phyloP scores from a whole-genome alignment of 1,140 invertebrate genomes.

The Drosophila bifasciata region DNA sequence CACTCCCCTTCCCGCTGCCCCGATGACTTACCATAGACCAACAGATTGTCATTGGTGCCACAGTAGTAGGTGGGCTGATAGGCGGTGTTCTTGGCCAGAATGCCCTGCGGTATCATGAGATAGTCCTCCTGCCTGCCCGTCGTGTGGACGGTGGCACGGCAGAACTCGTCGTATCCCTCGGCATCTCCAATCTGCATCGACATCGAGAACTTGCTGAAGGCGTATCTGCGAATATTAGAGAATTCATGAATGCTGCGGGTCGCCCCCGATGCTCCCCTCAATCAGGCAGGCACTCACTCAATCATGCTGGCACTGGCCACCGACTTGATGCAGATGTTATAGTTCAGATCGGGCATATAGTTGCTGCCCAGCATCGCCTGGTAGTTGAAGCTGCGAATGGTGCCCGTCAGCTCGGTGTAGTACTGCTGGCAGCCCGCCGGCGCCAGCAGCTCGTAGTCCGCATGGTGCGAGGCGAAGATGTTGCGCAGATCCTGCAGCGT shows the following conservation, averaged over 20 bases:
- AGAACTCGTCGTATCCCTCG: conserved; percentile 69
- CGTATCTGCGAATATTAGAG: conserved; percentile 46
- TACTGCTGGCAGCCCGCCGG: conserved; percentile 88
- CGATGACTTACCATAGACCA: conserved; percentile 61
- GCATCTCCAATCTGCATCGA: conserved; percentile 50
- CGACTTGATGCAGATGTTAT: conserved; percentile 84
- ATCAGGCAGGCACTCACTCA: too few relatives aligned
- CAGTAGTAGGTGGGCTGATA: conserved; percentile 84
- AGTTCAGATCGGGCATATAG: conserved; percentile 76
- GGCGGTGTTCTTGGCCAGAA: conserved; percentile 58
- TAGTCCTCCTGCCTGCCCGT: conserved; percentile 84
- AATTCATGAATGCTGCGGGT: not conserved
- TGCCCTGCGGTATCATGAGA: conserved; percentile 84
- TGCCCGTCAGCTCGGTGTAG: conserved; percentile 86
- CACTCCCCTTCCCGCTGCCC: not conserved
- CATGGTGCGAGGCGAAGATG: conserved; percentile 73
- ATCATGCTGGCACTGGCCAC: conserved; percentile 59
- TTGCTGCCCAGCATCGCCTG: conserved; percentile 79
- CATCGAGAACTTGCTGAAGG: conserved; percentile 61
- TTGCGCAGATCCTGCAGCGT: conserved; percentile 72
- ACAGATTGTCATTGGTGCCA: conserved; percentile 63
- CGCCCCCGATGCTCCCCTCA: too few relatives aligned
- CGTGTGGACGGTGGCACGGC: conserved; percentile 62
- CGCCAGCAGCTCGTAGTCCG: conserved; percentile 83
- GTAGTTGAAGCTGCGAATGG: conserved; percentile 87